phyloP scores from a whole-genome alignment of 2,888 invertebrate genomes.

The Lordiphosa andalusiaca region DNA sequence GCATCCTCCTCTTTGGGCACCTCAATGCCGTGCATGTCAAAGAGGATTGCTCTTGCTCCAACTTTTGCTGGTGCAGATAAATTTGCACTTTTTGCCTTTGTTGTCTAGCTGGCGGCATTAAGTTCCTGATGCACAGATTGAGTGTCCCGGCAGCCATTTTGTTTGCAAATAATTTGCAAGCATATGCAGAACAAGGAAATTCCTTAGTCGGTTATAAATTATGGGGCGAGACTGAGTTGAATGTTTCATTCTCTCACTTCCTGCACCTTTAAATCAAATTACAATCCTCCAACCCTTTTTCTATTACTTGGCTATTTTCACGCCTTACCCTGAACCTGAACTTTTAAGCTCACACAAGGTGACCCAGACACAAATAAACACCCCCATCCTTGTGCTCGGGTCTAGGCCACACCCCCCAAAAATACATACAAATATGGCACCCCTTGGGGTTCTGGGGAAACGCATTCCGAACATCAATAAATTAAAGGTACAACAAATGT shows the following conservation, averaged over 20 bases:
- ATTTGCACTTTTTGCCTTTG: conserved; percentile 51
- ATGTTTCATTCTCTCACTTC: neutral
- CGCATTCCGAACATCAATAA: conserved; percentile 66
- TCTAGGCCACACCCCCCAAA: conserved; percentile 23
- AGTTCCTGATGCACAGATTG: conserved; percentile 52
- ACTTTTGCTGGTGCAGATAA: conserved; percentile 1
- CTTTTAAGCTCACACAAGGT: conserved; percentile 35
- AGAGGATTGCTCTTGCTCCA: conserved; percentile 23
- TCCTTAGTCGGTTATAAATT: conserved; percentile 62
- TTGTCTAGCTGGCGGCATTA: conserved; percentile 62
- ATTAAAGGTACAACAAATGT: conserved; percentile 71
- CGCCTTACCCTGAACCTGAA: conserved; percentile 28
- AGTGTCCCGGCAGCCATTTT: conserved; percentile 23
- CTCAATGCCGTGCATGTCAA: conserved; percentile 22
- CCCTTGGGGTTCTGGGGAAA: conserved; percentile 27
- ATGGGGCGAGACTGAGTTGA: conserved; percentile 37
- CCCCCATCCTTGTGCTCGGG: neutral
- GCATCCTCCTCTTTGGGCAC: conserved; percentile 1
- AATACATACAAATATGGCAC: conserved; percentile 2
- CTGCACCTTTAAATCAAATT: conserved; percentile 32
- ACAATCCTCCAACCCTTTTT: conserved; percentile 41
- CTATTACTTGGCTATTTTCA: conserved; percentile 69
- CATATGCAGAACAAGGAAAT: conserved; percentile 22
- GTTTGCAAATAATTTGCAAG: conserved; percentile 20
- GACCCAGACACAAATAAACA: conserved; percentile 8